These are phyloP conservation scores for Sesia apiformis DNA, from an alignment of 2,888 invertebrate genomes.

Conservation along the genomic window DNA sequence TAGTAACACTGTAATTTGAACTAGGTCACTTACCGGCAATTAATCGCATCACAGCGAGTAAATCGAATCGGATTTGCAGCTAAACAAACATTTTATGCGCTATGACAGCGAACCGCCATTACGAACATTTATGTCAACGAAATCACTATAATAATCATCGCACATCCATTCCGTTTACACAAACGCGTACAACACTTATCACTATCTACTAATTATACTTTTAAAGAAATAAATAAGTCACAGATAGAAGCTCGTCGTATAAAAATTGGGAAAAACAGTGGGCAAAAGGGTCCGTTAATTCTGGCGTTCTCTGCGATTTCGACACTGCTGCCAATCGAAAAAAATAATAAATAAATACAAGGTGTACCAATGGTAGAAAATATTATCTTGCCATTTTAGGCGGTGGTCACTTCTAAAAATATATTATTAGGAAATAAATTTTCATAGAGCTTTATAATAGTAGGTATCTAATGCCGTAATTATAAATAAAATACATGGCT, in stretches of 20 bases:
- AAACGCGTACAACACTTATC: neutral
- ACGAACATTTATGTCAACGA: slow-evolving; percentile 33
- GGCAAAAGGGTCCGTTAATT: slow-evolving; percentile 36
- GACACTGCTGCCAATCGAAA: slow-evolving; percentile 42
- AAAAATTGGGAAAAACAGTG: slow-evolving; percentile 31
- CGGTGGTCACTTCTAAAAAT: too few species aligned
- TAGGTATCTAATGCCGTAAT: too few species aligned
- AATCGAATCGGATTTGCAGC: slow-evolving; percentile 25
- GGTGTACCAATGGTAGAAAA: slow-evolving; percentile 9
- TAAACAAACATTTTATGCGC: slow-evolving; percentile 46
- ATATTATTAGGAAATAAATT: too few species aligned
- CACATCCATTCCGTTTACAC: slow-evolving; percentile 11
- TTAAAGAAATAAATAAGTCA: slow-evolving; percentile 41
- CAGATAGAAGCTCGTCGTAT: slow-evolving; percentile 41
- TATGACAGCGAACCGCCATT: slow-evolving; percentile 47
- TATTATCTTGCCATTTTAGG: too few species aligned
- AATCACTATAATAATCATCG: slow-evolving; percentile 32
- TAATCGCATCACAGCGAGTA: slow-evolving; percentile 37
- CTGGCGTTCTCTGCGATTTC: slow-evolving; percentile 31
- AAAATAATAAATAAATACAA: slow-evolving; percentile 47
- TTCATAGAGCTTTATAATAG: too few species aligned
- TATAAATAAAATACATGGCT: too few species aligned
- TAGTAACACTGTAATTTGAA: neutral
- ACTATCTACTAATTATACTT: slow-evolving; percentile 19
- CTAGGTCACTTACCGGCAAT: slow-evolving; percentile 36